phyloP scores from a whole-genome alignment of 1,140 invertebrate genomes.

The Lucilia cuprina region DNA sequence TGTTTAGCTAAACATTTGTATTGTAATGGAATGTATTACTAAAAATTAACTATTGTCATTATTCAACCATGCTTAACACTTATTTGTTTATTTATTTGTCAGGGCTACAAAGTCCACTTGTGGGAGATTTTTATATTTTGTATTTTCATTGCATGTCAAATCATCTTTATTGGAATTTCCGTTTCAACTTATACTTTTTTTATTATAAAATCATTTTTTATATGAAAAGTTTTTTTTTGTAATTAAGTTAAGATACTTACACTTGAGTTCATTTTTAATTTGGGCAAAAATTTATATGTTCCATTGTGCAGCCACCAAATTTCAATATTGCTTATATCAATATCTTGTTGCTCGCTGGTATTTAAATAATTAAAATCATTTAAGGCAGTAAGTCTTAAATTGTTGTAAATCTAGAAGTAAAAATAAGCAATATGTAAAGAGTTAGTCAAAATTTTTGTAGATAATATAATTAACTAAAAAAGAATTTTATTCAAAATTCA shows the following conservation, averaged over 20 bases:
- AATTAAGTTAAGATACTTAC: slow-evolving; percentile 42
- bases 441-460: slow-evolving; percentile 28
- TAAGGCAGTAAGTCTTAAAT: slow-evolving; percentile 50
- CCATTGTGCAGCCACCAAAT: slow-evolving; percentile 55
- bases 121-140: slow-evolving; percentile 25
- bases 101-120: slow-evolving; percentile 16
- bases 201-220: not conserved
- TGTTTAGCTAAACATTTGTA: not conserved
- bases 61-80: not conserved
- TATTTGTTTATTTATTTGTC: not conserved
- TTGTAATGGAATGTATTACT: slow-evolving; percentile 1
- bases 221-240: not conserved
- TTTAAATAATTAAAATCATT: slow-evolving; percentile 51
- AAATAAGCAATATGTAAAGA: slow-evolving; percentile 19
- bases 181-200: not conserved
- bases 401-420: slow-evolving; percentile 51
- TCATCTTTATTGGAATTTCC: slow-evolving; percentile 28
- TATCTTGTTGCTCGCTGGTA: slow-evolving; percentile 47
- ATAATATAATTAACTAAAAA: not conserved
- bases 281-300: slow-evolving; percentile 58
- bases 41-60: slow-evolving; percentile 12
- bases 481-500: too few relatives aligned
- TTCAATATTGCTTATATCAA: slow-evolving; percentile 55
- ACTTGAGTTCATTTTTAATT: slow-evolving; percentile 57
- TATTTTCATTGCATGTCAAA: slow-evolving; percentile 18